Evolutionary conservation across 2,113 vertebrate genomes (phyloP), one percentile per base, ranked within the genome.

Genomic region (Dolichotis patagonum): DNA sequence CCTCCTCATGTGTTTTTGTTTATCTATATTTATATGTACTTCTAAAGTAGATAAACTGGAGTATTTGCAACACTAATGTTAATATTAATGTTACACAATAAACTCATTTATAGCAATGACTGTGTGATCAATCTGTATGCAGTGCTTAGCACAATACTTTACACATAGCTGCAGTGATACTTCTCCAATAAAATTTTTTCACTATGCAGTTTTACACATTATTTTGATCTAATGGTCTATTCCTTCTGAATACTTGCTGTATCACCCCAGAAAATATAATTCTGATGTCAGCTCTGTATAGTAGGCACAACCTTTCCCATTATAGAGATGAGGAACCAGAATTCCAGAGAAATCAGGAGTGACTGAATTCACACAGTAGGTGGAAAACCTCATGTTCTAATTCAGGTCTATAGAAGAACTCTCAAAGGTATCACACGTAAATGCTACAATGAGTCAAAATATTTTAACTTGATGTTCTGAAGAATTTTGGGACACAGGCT

Each of bases 211-310:
- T 46, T 90, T 3, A 38, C 12, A 77, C 38, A 77, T 32, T 5
- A 62, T 35, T n/a, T 35, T 83, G 85, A 58, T 71, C 2, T 24
- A 87, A 80, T 38, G 7, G n/a, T 77, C 35, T 49, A 24, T 65
- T 65, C 38, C 2, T 43, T 17, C 7, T 14, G 60, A 86, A 60
- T 11, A 17, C 46, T 69, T 75, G 26, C 69, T 56, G 0, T 28
- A 8, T 60, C 83, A 43, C 71, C 54, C 16, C 41, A 96, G 91
- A 80, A 94, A 75, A 90, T 20, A 62, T 38, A 90, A 73, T 71
- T 20, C 17, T 87, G 5, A n/a, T 84, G 17, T 38, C 69, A 52
- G 75, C 14, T 92, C 5, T 88, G n/a, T 71, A 67, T 91, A 16
- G 26, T 46, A 22, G n/a, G n/a, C 28, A 52, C 19, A 10, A 7